Percentiles rank a stretch among this genome's conserved stretches.
Conservation (phyloP, 2,888 invertebrate genomes). For the Antheraea assamensis region DNA sequence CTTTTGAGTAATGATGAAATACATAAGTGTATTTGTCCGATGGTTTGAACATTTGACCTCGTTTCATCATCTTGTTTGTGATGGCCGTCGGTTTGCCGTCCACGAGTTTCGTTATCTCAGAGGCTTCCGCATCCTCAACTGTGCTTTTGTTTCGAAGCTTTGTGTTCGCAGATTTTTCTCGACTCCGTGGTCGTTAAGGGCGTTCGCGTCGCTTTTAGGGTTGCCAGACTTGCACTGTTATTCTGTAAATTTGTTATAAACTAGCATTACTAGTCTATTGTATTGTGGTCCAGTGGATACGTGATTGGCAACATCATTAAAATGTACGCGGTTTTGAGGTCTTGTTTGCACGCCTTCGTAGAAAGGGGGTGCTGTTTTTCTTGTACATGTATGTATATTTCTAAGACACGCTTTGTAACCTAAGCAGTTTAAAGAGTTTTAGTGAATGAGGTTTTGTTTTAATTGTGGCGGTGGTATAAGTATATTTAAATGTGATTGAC, state of each 20-base stretch:
- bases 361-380: too few relatives aligned
- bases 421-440: too few relatives aligned
- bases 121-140: constrained; percentile 26
- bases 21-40: background rate
- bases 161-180: constrained; percentile 28
- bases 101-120: background rate
- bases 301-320: too few relatives aligned
- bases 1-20: background rate
- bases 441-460: too few relatives aligned
- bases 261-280: background rate
- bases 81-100: background rate
- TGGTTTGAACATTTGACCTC: background rate
- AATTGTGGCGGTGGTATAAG: too few relatives aligned
- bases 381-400: too few relatives aligned
- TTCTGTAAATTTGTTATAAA: background rate
- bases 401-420: too few relatives aligned
- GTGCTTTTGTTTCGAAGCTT: constrained; percentile 36
- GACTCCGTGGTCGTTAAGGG: background rate
- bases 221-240: background rate
- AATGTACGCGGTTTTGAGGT: too few relatives aligned
- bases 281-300: too few relatives aligned
- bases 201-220: background rate
- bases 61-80: background rate
- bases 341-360: too few relatives aligned
- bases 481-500: too few relatives aligned